Percentiles rank a stretch among this genome's conserved stretches.
These are phyloP conservation scores for Eupelmus urozonus DNA, from an alignment of 2,888 invertebrate species.

Conservation along the genomic window DNA sequence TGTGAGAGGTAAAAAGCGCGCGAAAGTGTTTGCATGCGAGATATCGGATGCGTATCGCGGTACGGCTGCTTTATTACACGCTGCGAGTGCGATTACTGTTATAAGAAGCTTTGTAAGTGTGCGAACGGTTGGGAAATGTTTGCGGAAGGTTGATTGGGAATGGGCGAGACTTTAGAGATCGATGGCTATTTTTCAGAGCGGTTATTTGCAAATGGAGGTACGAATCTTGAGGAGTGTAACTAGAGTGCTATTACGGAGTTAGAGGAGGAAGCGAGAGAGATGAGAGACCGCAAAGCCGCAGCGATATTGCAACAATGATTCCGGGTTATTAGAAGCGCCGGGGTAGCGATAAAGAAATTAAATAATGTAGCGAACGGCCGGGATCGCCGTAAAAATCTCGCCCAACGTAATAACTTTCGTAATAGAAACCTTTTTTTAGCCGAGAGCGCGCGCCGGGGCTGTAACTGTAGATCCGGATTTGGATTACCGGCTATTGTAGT, in stretches of 20 bases:
- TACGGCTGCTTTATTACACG: constrained; percentile 7
- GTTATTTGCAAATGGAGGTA: constrained; percentile 5
- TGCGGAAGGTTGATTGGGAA: constrained; percentile 2
- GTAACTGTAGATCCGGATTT: neutral
- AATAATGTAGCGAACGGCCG: neutral
- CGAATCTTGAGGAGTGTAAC: constrained; percentile 16
- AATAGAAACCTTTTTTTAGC: neutral
- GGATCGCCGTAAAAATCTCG: neutral
- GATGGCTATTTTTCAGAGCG: neutral
- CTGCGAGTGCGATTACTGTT: constrained; percentile 29
- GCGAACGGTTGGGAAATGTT: neutral
- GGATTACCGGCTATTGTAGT: too few relatives aligned
- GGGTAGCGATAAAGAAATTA: too few relatives aligned
- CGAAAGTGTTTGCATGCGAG: neutral
- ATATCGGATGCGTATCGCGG: neutral
- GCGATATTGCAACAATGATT: constrained; percentile 32
- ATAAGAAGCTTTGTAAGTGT: neutral
- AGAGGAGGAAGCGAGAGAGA: neutral
- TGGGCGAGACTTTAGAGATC: too few relatives aligned
- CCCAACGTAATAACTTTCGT: neutral
- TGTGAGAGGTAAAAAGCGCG: neutral
- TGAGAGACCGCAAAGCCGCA: constrained; percentile 20
- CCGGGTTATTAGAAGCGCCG: constrained; percentile 1
- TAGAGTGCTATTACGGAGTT: neutral
- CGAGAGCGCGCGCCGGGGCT: neutral